Conservation (phyloP, 2,888 invertebrate genomes). For the Yponomeuta sedellus region DNA sequence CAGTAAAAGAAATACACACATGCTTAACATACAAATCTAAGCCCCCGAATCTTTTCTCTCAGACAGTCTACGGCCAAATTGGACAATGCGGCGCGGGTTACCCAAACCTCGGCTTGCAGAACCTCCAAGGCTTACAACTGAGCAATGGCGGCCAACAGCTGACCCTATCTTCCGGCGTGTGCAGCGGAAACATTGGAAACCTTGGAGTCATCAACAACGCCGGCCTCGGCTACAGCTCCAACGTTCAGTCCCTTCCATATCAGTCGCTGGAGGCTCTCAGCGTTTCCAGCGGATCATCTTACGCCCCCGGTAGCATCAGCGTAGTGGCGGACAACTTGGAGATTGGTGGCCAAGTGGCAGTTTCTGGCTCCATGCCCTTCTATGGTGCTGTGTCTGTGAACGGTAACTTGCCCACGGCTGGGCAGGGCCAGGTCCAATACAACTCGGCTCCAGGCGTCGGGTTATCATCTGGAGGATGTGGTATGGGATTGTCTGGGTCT, state of each 20-base stretch:
- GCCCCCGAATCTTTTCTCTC: not conserved
- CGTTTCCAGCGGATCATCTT: not conserved
- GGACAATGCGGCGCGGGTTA: not conserved
- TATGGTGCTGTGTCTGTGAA: constrained; percentile 31
- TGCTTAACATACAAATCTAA: not conserved
- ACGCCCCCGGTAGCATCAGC: not conserved
- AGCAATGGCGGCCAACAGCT: not conserved
- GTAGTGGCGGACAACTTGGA: constrained; percentile 15
- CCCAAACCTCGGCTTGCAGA: not conserved
- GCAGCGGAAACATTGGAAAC: not conserved
- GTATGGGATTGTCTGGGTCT: not conserved
- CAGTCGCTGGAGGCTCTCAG: not conserved
- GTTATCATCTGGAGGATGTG: constrained; percentile 4
- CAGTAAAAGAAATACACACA: no score
- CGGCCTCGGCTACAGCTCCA: not conserved
- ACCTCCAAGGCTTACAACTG: not conserved
- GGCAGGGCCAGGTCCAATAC: constrained; percentile 31
- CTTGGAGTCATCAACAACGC: constrained; percentile 5
- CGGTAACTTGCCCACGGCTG: constrained; percentile 32
- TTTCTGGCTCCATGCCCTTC: constrained; percentile 32
- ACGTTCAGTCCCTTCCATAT: not conserved
- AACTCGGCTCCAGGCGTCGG: not conserved
- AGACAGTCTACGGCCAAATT: not conserved
- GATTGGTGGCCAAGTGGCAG: constrained; percentile 29
- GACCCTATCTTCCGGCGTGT: not conserved